Conservation (phyloP, 1,140 invertebrate species). For the Solen grandis region DNA sequence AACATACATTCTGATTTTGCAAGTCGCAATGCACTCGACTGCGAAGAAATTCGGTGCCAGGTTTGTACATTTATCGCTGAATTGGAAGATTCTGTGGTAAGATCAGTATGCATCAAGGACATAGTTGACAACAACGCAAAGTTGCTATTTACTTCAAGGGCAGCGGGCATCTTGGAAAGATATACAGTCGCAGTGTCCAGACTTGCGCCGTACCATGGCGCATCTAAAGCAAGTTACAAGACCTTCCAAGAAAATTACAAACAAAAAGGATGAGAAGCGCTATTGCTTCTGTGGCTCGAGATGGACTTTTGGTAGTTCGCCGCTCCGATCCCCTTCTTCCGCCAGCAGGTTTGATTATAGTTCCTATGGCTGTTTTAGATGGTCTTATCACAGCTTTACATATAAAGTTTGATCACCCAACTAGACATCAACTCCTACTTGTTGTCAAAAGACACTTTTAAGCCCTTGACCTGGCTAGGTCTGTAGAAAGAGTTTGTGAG, state of each 20-base stretch:
- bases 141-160: constrained; percentile 49
- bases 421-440: constrained; percentile 50
- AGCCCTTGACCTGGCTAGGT: constrained; percentile 56
- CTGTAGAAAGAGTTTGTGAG: constrained; percentile 1
- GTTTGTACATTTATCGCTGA: constrained; percentile 38
- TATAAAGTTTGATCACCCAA: constrained; percentile 60
- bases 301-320: constrained; percentile 54
- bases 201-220: constrained; percentile 24
- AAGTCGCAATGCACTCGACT: constrained; percentile 52
- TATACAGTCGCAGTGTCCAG: constrained; percentile 47
- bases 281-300: constrained; percentile 50
- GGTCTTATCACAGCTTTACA: constrained; percentile 59
- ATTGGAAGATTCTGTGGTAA: constrained; percentile 27
- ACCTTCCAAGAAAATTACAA: constrained; percentile 53
- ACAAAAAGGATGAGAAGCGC: constrained; percentile 55
- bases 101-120: constrained; percentile 5
- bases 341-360: constrained; percentile 52
- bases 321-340: constrained; percentile 15
- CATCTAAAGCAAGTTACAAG: constrained; percentile 47
- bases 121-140: constrained; percentile 6
- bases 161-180: constrained; percentile 37
- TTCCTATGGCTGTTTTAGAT: constrained; percentile 51
- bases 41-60: constrained; percentile 24
- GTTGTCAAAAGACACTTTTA: constrained; percentile 54
- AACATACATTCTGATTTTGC: constrained; percentile 56